A percentile compares a stretch with the other conserved stretches of the same genome.
Evolutionary conservation across 2,888 invertebrate species (phyloP).

Genomic region (Pollenia griseotomentosa): DNA sequence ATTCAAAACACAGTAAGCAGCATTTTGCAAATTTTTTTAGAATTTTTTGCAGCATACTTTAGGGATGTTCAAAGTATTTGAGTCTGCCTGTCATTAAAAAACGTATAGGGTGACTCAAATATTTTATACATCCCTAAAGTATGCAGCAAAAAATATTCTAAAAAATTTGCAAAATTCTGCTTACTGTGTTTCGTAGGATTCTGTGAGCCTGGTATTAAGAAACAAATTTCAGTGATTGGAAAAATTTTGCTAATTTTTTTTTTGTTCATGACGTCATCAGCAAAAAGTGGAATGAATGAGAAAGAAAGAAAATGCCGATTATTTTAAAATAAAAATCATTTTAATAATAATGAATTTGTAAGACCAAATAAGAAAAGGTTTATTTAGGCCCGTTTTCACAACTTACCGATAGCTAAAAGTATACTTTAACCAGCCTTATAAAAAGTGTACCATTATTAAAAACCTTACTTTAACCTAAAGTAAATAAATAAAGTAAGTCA

Average conservation of each 20-base stretch:
- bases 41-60: conserved; percentile 1
- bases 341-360: too few species aligned
- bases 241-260: neutral
- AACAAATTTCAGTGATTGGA: neutral
- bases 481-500: too few species aligned
- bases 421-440: too few species aligned
- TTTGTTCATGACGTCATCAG: too few species aligned
- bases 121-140: neutral
- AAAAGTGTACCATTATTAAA: too few species aligned
- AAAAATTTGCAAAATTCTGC: neutral
- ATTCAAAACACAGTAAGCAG: neutral
- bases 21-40: neutral
- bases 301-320: too few species aligned
- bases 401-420: too few species aligned
- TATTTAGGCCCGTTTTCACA: too few species aligned
- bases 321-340: too few species aligned
- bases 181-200: neutral
- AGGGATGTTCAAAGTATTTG: neutral
- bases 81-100: neutral
- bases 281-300: too few species aligned
- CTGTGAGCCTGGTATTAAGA: neutral
- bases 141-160: neutral
- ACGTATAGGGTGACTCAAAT: neutral
- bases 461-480: too few species aligned
- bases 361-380: too few species aligned